Conservation (phyloP, 2,113 vertebrate species). For the Sterna hirundo region DNA sequence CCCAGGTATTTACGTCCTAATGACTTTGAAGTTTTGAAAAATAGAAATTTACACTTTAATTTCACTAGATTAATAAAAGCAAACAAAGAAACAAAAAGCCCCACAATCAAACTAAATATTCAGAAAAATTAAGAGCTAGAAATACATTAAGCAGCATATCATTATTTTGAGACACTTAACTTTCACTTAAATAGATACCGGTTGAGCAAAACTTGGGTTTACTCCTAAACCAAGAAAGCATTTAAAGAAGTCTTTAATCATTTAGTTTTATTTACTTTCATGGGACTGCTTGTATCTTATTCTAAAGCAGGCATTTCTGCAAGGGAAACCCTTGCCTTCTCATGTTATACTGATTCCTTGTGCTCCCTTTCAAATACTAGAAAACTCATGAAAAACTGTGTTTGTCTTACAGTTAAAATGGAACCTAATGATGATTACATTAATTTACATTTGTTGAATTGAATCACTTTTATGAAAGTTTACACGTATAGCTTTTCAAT, state of each 20-base stretch:
- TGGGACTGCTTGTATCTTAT: not conserved
- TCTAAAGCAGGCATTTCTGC: not conserved
- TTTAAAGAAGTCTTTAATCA: not conserved
- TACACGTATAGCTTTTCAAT: not conserved
- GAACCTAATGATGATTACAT: not conserved
- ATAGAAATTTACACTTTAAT: not conserved
- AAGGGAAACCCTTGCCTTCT: not conserved
- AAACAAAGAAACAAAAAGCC: not conserved
- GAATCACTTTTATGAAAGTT: not conserved
- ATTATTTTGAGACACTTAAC: not conserved
- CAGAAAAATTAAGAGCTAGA: not conserved
- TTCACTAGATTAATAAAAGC: not conserved
- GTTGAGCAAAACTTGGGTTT: not conserved
- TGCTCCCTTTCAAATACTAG: not conserved
- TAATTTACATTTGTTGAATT: not conserved
- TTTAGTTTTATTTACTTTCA: not conserved
- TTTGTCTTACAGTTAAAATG: not conserved
- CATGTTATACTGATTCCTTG: not conserved
- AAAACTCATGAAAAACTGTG: not conserved
- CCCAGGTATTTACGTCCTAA: conserved; percentile 77
- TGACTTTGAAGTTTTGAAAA: not conserved
- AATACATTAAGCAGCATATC: not conserved
- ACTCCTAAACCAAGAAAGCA: not conserved
- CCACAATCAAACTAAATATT: not conserved
- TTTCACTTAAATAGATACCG: not conserved